Base-by-base conservation (phyloP, 1,140 invertebrate genomes). In the Ooceraea biroi region DNA sequence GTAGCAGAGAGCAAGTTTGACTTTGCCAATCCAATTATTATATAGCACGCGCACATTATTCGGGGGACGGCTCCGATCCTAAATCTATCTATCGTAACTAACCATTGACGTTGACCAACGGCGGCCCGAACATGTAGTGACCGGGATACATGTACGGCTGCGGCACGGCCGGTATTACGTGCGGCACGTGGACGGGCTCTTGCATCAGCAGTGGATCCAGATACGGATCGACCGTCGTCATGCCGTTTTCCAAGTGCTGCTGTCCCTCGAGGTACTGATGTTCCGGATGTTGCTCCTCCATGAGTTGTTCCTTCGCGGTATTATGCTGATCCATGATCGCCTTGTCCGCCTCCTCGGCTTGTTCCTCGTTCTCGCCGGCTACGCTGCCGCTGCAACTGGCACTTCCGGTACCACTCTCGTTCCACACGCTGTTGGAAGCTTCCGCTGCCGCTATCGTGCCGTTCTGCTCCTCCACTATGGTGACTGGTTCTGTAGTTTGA, bases 61-160 rank as follows among this genome's bases (percentile, higher is more conserved):
- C 48, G 8, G 8, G 46, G 55, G 2, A 57, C 19, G 1, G 10
- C 25, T 41, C 2, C 41, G 7, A 50, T 50, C 58, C 58, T 69
- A 50, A 69, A 71, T 30, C 30, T 65, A 22, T 58, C 27, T 66
- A 87, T 61, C 46, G 50, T 82, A 91, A 94, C 93, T 85, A 93
- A 95, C 94, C 94, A 85, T 95, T 95, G 63, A 95, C 90, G 88
- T 94, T 94, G 89, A 95, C 90, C 82, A 95, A 85, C 19, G 94
- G 90, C 12, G 94, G 93, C 1, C 94, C 94, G 72, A 95, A 95
- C 94, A 95, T 94, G 86, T 94, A 95, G 78, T 94, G 94, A 25
- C 94, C 94, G 17, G 94, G 94, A 71, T 95, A 95, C 74, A 95
- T 85, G 86, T 95, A 95, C 22, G 92, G 91, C 65, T 93, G 91